Base-by-base conservation (phyloP, 2,113 vertebrate genomes). In the Neogale vison region DNA sequence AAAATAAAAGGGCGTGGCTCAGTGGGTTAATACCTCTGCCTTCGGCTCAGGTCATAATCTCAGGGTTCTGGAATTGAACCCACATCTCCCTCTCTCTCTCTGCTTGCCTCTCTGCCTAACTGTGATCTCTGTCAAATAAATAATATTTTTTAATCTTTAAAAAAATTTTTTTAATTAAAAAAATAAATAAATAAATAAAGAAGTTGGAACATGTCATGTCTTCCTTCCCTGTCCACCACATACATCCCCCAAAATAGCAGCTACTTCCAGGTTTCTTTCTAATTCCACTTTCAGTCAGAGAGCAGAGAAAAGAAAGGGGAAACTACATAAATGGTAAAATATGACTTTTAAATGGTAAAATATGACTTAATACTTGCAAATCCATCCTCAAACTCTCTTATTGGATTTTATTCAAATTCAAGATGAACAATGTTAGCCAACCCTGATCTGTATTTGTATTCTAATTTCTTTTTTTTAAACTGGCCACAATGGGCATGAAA, bases 221-320 rank as follows among this genome's bases (percentile, higher is more conserved):
- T n/a, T 65, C 63, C 42, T n/a, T n/a, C 57, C 7, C 79, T 6
- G 17, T 59, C 52, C 72, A 55, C 55, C 6, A 21, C 17, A 55
- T 18, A 55, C 9, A 11, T 15, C 45, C 29, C 84, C 77, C 34
- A 77, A 94, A 94, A 63, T 29, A 81, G 50, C 29, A 57, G 24
- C 77, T 67, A 18, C 42, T 31, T 77, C 23, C 36, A 80, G 69
- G 61, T 65, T 76, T 57, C n/a, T 69, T 69, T 57, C 90, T 84
- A 47, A 88, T 94, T 61, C 59, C 31, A 52, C 34, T 91, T 94
- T 85, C 9, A 17, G 72, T 77, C 88, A 88, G 80, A 87, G 14
- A 84, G 52, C 77, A 77, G 14, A 69, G 81, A 96, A 88, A 96
- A 92, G 74, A 90, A 90, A 92, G 74, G 1, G 0, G 67, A 96